phyloP scores from a whole-genome alignment of 2,113 vertebrate species.

The Phodopus roborovskii region DNA sequence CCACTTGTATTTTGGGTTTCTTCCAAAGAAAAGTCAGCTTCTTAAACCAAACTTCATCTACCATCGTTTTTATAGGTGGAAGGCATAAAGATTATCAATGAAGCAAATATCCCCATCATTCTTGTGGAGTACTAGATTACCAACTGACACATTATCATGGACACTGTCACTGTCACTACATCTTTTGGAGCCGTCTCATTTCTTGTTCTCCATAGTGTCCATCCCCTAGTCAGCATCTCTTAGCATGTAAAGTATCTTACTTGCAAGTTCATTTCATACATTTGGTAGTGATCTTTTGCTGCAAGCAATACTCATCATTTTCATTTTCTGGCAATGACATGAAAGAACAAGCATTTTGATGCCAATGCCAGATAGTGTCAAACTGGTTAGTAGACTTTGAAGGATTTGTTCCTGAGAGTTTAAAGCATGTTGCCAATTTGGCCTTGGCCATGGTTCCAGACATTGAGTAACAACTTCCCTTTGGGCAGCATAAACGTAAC shows the following conservation, averaged over 20 bases:
- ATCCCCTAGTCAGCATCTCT: background rate
- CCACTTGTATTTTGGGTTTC: conserved; percentile 50
- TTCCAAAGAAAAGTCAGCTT: conserved; percentile 49
- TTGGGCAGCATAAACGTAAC: background rate
- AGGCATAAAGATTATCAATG: conserved; percentile 46
- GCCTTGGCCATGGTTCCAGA: conserved; percentile 39
- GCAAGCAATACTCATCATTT: background rate
- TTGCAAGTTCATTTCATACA: conserved; percentile 28
- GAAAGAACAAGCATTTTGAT: conserved; percentile 50
- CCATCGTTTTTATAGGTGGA: conserved; percentile 12
- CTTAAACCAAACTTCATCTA: conserved; percentile 29
- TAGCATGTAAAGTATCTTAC: conserved; percentile 17
- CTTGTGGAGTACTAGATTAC: background rate
- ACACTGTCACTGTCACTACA: conserved; percentile 45
- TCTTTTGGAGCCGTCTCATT: background rate
- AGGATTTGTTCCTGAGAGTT: conserved; percentile 60
- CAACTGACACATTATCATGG: background rate
- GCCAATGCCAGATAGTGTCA: background rate
- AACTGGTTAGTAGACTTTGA: background rate
- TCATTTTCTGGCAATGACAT: conserved; percentile 15
- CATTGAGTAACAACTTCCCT: conserved; percentile 41
- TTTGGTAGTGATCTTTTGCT: conserved; percentile 45
- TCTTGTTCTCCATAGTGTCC: conserved; percentile 32
- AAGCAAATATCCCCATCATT: conserved; percentile 24
- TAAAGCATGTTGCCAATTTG: conserved; percentile 45